Evolutionary conservation across 2,888 invertebrate genomes (phyloP).

Genomic region (Lucinisca nassula): DNA sequence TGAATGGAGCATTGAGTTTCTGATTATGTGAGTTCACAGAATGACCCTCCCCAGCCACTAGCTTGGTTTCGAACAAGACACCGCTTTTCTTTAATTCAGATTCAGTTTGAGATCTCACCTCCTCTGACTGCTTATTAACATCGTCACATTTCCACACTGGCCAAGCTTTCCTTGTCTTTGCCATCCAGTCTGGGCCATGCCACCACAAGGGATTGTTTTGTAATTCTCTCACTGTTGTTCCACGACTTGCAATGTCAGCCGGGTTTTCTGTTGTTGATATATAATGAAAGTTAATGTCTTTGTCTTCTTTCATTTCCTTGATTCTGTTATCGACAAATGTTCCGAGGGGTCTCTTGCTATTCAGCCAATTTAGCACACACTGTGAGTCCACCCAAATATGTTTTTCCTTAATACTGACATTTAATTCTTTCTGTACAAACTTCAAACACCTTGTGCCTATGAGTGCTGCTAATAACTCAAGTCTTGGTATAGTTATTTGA

Average conservation of each 20-base stretch:
- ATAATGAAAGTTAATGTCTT: neutral
- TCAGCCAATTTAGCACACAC: neutral
- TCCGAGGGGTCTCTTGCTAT: neutral
- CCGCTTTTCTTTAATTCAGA: neutral
- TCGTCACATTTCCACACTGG: neutral
- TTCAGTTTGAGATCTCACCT: too few species aligned
- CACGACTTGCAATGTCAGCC: conserved; percentile 11
- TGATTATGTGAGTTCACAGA: neutral
- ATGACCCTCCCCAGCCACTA: neutral
- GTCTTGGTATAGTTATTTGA: neutral
- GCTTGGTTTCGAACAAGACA: neutral
- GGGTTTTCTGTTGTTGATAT: neutral
- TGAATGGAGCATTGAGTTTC: neutral
- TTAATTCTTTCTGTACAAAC: neutral
- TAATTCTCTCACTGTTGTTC: neutral
- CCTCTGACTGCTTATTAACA: neutral
- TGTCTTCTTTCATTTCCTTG: neutral
- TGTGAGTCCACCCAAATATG: neutral
- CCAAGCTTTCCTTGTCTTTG: neutral
- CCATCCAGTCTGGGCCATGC: neutral
- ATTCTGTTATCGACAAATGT: neutral
- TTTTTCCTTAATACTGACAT: neutral
- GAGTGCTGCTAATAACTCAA: neutral
- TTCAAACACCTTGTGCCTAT: neutral
- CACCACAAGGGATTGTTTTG: neutral